Evolutionary conservation across 2,888 invertebrate species (phyloP), one percentile per base, ranked within the genome.

Genomic region (Subacronicta megacephala): DNA sequence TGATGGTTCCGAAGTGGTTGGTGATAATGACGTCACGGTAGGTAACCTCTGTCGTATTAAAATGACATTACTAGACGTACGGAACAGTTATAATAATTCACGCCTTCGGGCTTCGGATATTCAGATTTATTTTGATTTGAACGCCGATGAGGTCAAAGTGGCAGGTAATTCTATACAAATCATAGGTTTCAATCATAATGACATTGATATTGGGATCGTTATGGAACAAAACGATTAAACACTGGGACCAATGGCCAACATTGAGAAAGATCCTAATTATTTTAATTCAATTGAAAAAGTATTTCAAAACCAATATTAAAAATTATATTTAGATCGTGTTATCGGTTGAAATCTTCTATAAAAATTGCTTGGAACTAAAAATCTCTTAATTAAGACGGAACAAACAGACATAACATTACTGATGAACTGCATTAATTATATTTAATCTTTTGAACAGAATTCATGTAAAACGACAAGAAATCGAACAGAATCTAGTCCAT

Each of bases 11-110:
- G 43, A 56, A 62, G 71, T 68, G 65, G 75, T 80, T 80, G 83
- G 81, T 78, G 85, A 80, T 92, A 92, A 93, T 92, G 91, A 91
- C 90, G 92, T 92, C 91, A 92, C 87, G 93, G 83, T 90, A 61
- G 64, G 82, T 88, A 87, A 83, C 74, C 80, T 75, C 75, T 72
- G 78, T 81, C 81, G 75, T 90, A 93, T 93, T 93, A 93, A 93
- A 93, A 93, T 90, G 85, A 91, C 93, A 93, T 93, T 93, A 92
- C 90, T 87, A 82, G 79, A 79, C 78, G 78, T 83, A 82, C 77
- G 74, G 82, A 86, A 90, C 90, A 83, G 89, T 89, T 90, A 89
- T 81, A 81, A 86, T 87, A 86, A 83, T 90, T 91, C 87, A 89
- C 90, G 87, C 89, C 84, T 87, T 76, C 73, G 67, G 72, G 72